Conservation (phyloP, 2,113 vertebrate species). For the Peromyscus californicus region DNA sequence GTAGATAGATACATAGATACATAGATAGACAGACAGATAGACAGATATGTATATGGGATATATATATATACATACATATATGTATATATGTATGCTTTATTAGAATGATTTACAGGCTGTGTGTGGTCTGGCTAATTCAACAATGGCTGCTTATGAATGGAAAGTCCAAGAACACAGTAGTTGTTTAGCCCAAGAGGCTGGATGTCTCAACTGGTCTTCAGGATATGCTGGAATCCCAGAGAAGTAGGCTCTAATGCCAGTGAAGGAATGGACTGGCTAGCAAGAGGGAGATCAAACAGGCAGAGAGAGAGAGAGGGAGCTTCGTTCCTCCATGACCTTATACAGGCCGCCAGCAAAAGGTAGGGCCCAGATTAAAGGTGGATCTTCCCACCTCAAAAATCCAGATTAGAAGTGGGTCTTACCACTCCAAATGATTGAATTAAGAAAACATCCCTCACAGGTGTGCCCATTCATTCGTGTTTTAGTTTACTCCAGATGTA, state of each 20-base stretch:
- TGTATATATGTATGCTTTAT: too few species aligned
- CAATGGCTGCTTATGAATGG: too few species aligned
- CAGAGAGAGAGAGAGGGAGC: rapidly evolving
- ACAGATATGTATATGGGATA: too few species aligned
- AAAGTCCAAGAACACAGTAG: too few species aligned
- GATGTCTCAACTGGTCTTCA: background rate
- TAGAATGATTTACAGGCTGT: too few species aligned
- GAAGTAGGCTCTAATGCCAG: background rate
- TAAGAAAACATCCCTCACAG: background rate
- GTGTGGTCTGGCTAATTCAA: too few species aligned
- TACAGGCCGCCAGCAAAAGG: background rate
- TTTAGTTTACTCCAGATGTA: background rate
- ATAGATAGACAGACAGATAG: too few species aligned
- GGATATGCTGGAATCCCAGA: background rate
- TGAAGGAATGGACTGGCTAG: background rate
- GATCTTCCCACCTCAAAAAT: background rate
- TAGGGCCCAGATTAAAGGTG: background rate
- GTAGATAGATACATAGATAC: background rate
- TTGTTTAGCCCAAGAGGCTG: too few species aligned
- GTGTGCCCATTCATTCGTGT: background rate
- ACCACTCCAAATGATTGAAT: background rate
- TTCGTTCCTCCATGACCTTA: background rate
- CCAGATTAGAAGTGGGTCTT: background rate
- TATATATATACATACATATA: too few species aligned
- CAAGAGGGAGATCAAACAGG: background rate